Percentiles rank a stretch among this genome's conserved stretches.
Conservation (phyloP, 2,888 invertebrate species). For the Molanna angustata region DNA sequence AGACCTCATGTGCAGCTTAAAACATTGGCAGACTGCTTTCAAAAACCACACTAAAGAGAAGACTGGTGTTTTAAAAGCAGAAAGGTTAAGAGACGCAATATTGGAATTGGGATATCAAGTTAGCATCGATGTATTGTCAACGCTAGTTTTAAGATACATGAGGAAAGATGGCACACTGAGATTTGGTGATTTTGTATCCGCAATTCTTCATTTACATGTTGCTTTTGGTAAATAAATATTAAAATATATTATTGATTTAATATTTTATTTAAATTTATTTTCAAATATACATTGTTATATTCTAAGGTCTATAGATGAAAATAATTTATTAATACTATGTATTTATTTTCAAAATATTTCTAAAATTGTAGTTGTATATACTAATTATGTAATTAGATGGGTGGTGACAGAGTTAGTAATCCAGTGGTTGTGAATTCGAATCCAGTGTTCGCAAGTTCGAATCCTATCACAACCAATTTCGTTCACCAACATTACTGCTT, state of each 20-base stretch:
- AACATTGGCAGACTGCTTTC: constrained; percentile 88
- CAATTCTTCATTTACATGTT: constrained; percentile 82
- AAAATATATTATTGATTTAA: neutral
- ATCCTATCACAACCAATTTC: too few species aligned
- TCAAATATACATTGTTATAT: too few species aligned
- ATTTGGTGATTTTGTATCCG: constrained; percentile 89
- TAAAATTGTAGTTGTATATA: too few species aligned
- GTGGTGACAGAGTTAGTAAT: too few species aligned
- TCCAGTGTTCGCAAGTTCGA: too few species aligned
- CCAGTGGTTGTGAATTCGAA: too few species aligned
- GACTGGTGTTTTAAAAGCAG: constrained; percentile 84
- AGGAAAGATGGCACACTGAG: constrained; percentile 88
- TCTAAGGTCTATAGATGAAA: too few species aligned
- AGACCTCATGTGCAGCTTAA: constrained; percentile 87
- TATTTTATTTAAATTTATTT: neutral
- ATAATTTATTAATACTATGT: neutral
- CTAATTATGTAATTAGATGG: too few species aligned
- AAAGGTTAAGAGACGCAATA: constrained; percentile 78
- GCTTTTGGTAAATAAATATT: constrained; percentile 76
- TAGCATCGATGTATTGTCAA: constrained; percentile 78
- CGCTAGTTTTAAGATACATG: constrained; percentile 83
- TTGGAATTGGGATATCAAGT: constrained; percentile 86
- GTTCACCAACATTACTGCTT: too few species aligned
- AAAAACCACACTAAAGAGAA: constrained; percentile 88
- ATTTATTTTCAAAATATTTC: neutral